Evolutionary conservation across 2,797 vertebrate genomes (phyloP).

Genomic region (Chiroxiphia lanceolata): DNA sequence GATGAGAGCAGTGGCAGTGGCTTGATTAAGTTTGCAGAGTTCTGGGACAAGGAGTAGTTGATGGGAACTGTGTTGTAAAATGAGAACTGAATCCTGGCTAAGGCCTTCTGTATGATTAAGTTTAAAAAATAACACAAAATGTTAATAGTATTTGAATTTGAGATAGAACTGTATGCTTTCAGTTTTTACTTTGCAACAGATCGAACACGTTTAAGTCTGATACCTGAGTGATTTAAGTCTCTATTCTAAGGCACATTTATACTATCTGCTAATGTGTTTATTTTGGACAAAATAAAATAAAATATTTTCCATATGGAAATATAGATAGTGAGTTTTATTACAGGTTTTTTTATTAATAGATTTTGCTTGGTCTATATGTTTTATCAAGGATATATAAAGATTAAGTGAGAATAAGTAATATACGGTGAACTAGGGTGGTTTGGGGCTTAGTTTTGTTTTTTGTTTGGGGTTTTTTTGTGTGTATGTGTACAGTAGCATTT

Average conservation of each 20-base stretch:
- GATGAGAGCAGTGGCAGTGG: not conserved
- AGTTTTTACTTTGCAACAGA: not conserved
- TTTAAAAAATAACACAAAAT: not conserved
- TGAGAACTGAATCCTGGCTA: not conserved
- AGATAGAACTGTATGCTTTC: not conserved
- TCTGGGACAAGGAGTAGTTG: fast-evolving
- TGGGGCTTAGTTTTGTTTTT: not conserved
- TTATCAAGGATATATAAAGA: not conserved
- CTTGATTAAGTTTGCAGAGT: not conserved
- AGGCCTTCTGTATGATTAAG: not conserved
- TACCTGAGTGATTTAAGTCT: not conserved
- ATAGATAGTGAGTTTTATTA: not conserved
- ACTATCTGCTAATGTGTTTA: not conserved
- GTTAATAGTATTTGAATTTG: not conserved
- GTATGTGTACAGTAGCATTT: not conserved
- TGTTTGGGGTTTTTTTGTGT: not conserved
- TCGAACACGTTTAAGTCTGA: not conserved
- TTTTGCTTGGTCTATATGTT: not conserved
- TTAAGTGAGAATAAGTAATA: not conserved
- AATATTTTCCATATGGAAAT: not conserved
- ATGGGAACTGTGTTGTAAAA: not conserved
- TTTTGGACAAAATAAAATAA: not conserved
- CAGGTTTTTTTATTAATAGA: not conserved
- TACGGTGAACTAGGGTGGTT: not conserved
- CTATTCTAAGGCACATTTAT: not conserved